These are phyloP conservation scores for Gastrophysa polygoni DNA, from an alignment of 2,888 invertebrate genomes.

Conservation along the genomic window DNA sequence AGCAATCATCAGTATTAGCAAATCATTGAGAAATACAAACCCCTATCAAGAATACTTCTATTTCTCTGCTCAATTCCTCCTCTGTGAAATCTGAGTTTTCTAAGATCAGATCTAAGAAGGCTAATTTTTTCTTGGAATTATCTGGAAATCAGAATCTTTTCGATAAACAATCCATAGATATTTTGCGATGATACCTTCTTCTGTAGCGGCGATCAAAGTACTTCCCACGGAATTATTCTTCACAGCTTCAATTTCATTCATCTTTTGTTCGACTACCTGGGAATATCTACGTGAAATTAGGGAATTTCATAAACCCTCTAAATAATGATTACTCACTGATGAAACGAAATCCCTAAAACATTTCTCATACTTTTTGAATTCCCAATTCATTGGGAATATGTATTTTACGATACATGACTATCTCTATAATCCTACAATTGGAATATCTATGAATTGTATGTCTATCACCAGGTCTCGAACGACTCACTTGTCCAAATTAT, in stretches of 20 bases:
- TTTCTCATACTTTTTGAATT: not conserved
- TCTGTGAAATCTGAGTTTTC: conserved; percentile 26
- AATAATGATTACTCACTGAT: not conserved
- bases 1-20: no score
- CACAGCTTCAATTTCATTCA: not conserved
- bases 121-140: not conserved
- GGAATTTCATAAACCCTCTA: no score
- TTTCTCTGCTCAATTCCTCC: conserved; percentile 50
- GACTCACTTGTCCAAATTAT: conserved; percentile 16
- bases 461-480: no score
- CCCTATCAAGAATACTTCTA: conserved; percentile 63
- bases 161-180: not conserved
- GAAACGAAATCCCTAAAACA: not conserved
- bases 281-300: not conserved
- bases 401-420: not conserved
- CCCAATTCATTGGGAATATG: not conserved
- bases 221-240: not conserved
- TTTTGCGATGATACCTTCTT: not conserved
- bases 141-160: not conserved
- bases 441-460: not conserved
- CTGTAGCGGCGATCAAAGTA: not conserved
- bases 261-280: not conserved
- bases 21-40: no score
- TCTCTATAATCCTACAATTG: not conserved
- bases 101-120: conserved; percentile 28